Percentiles rank a stretch among this genome's conserved stretches.
Evolutionary conservation across 2,113 vertebrate genomes (phyloP).

Genomic region (Datnioides undecimradiatus): DNA sequence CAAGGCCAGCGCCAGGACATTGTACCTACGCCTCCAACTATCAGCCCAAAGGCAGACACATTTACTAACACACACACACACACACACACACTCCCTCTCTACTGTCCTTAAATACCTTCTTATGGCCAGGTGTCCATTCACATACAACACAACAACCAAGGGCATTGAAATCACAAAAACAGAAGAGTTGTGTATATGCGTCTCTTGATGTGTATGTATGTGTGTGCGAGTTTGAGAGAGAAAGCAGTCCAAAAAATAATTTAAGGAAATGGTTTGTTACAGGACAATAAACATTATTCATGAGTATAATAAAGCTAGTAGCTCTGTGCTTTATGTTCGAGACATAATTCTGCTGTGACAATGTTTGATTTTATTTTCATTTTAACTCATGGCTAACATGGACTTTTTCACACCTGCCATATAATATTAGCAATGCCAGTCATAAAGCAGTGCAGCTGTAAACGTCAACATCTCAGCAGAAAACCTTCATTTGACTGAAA

Average conservation of each 20-base stretch:
- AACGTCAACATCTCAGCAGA: constrained; percentile 36
- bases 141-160: constrained; percentile 11
- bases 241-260: not conserved
- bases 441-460: constrained; percentile 41
- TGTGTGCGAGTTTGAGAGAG: not conserved
- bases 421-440: constrained; percentile 15
- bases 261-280: constrained; percentile 15
- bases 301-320: constrained; percentile 10
- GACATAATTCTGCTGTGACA: constrained; percentile 26
- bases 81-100: not conserved
- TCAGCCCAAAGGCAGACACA: not conserved
- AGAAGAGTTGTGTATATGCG: not conserved
- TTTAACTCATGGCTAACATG: constrained; percentile 25
- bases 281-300: constrained; percentile 41
- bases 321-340: constrained; percentile 1
- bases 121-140: constrained; percentile 36
- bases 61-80: constrained; percentile 7
- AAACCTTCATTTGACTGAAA: constrained; percentile 37
- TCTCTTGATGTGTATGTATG: not conserved
- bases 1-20: constrained; percentile 25
- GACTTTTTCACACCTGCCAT: constrained; percentile 18
- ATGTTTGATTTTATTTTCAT: constrained; percentile 20
- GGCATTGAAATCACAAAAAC: not conserved
- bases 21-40: not conserved
- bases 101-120: constrained; percentile 12